A percentile compares a stretch with the other conserved stretches of the same genome.
phyloP scores from a whole-genome alignment of 2,888 invertebrate species.

The Azorinus chamasolen region DNA sequence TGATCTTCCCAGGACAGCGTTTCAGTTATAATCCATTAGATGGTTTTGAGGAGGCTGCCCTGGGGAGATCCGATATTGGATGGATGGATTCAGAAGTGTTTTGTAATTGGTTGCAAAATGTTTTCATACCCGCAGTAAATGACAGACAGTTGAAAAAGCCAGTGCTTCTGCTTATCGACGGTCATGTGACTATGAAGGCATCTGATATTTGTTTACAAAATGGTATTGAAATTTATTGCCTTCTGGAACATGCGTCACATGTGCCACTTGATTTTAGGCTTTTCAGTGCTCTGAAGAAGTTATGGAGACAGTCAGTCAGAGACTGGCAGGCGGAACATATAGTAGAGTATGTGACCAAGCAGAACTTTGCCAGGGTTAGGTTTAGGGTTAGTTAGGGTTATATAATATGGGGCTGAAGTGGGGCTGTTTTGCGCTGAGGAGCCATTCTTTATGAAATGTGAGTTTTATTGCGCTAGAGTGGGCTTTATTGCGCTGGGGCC shows the following conservation, averaged over 20 bases:
- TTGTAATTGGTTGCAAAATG: conserved; percentile 24
- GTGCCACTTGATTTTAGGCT: conserved; percentile 55
- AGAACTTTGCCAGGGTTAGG: conserved; percentile 46
- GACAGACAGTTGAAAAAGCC: too few species aligned
- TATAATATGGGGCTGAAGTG: too few species aligned
- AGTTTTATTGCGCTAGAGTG: too few species aligned
- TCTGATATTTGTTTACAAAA: too few species aligned
- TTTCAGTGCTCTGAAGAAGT: conserved; percentile 47
- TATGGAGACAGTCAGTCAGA: conserved; percentile 43
- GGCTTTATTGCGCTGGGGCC: too few species aligned
- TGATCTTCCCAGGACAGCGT: conserved; percentile 33
- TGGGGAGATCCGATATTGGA: conserved; percentile 26
- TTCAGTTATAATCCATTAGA: conserved; percentile 39
- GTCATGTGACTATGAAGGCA: conserved; percentile 53
- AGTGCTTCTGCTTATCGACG: conserved; percentile 54
- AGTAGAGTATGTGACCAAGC: conserved; percentile 39
- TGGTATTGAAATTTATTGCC: conserved; percentile 50
- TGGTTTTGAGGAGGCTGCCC: conserved; percentile 34
- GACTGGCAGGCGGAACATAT: conserved; percentile 34
- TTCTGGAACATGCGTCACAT: conserved; percentile 55
- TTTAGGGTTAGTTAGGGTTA: too few species aligned
- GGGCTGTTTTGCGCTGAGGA: too few species aligned
- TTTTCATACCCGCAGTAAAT: conserved; percentile 42
- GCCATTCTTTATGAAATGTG: too few species aligned
- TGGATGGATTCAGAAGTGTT: conserved; percentile 44